Evolutionary conservation across 1,140 invertebrate species (phyloP), one percentile per base, ranked within the genome.

Genomic region (Zaprionus nigranus): DNA sequence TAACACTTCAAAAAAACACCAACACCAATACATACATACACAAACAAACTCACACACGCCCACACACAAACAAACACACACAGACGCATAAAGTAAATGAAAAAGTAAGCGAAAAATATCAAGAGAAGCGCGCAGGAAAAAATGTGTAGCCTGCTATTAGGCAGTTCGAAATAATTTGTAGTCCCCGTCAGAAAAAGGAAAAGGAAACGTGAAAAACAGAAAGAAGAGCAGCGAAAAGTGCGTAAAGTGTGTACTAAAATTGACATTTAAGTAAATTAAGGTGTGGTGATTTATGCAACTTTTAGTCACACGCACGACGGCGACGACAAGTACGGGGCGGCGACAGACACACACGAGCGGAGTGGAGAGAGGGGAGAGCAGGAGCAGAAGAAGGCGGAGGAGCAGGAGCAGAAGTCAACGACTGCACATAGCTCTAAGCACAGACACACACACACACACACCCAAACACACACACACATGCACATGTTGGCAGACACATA

Each of bases 261-360:
- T 34, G 79, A 46, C 57, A 82, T 85, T 81, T 36, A 91, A 91
- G 77, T 91, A 92, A 92, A 92, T 92, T 92, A 92, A 92, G 91
- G 91, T 91, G 91, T 92, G 91, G 91, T 92, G 87, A 91, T 92
- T 92, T 92, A 92, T 92, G 90, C 91, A 92, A 92, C 87, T 90
- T 90, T 79, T 85, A 79, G 82, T 62, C 67, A 65, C 61, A 83
- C 77, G 51, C 62, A 28, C 54, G 38, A 40, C 38, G 38, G 15
- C 38, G 54, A 34, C 38, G 38, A 40, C 38, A 43, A 34, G 22
- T 40, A 64, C 15, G 28, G 38, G 58, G 36, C 58, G 17, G 58
- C 22, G 40, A 63, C 60, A 71, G 46, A 54, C 61, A 71, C 36
- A 54, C 28, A 51, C 56, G 15, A 53, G 53, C 49, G 30, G 38